Base-by-base conservation (phyloP, 1,140 invertebrate genomes). In the Streblospio benedicti region DNA sequence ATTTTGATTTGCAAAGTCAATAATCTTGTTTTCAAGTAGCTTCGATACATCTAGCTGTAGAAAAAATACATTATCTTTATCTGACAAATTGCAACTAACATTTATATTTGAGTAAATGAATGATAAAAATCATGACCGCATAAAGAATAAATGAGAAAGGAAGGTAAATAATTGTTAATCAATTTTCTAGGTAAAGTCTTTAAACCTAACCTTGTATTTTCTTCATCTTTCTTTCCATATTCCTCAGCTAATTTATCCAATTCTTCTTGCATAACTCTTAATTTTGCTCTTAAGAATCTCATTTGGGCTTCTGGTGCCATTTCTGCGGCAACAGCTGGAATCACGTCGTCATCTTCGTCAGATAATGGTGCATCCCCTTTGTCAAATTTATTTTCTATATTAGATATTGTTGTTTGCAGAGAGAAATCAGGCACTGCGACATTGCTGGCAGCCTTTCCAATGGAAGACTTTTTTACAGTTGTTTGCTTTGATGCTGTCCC, bases 251-350 rank as follows among this genome's bases (percentile, higher is more conserved):
- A 54, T 52, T 68, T 58, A 30, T 75, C 75, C 25, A 76, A 47
- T 45, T 78, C 75, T 61, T 77, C 76, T 45, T 77, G 74, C 71
- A 76, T 73, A 16, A 77, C 75, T 41, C 72, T 53, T 18, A 76
- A 54, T 58, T 76, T 76, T 9, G 75, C 75, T 58, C 76, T 77
- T 45, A 77, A 63, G 62, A 76, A 76, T 23, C 75, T 54, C n/a
- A 76, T 75, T 32, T 73, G 72, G 6, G 73, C 74, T 62, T 77
- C 75, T 74, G 66, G 28, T 12, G 72, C 73, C 71, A 77, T 75
- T 59, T 76, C 75, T 38, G 63, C 63, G 4, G 70, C 70, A 44
- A 64, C 68, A 14, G 69, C 64, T 38, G 74, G 74, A 12, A 74
- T 31, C 9, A 76, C 54, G 57, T 73, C 70, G 54, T 72, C 69